Base-by-base conservation (phyloP, 2,113 vertebrate species). In the Protobothrops mucrosquamatus region DNA sequence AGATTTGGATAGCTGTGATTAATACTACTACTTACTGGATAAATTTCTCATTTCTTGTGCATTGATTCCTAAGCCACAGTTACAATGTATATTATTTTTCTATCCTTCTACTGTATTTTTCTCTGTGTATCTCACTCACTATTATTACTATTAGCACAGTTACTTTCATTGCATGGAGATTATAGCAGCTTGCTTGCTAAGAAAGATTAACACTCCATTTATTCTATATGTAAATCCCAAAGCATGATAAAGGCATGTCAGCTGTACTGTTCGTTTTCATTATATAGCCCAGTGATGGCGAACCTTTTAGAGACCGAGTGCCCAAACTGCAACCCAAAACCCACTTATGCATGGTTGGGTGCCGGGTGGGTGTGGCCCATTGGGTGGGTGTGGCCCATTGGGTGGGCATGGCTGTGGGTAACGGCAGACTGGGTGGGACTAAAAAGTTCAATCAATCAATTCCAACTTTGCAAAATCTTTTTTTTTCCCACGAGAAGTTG, bases 1-100 rank as follows among this genome's bases (percentile, higher is more conserved):
- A 23, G 95, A 95, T 94, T 91, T 92, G 93, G 91, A 96, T 96
- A 94, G 94, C 85, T 95, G 93, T 94, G 52, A 94, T n/a, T 54
- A 92, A 89, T 81, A 86, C 85, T 54, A 89, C 54, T 89, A 89
- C 55, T 15, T 81, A n/a, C 34, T 52, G 56, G 46, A 48, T 23
- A 43, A 22, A 89, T 69, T 46, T 55, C 24, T 86, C 6, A 55
- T 92, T 86, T 26, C 18, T 57, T 64, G 12, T 89, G 10, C 34
- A 46, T 23, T 64, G 56, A 85, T 89, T 64, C 29, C 69, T 89
- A 20, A 26, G 8, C 48, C 15, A 43, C n/a, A 74, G 6, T 34
- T 34, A 26, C 23, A 88, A 39, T 39, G 69, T 81, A 81, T 81
- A 81, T 43, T 39, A 43, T 22, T 18, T 81, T 43, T 81, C 39